A percentile compares a stretch with the other conserved stretches of the same genome.
Conservation (phyloP, 2,797 vertebrate genomes). For the Urosaurus nigricauda region DNA sequence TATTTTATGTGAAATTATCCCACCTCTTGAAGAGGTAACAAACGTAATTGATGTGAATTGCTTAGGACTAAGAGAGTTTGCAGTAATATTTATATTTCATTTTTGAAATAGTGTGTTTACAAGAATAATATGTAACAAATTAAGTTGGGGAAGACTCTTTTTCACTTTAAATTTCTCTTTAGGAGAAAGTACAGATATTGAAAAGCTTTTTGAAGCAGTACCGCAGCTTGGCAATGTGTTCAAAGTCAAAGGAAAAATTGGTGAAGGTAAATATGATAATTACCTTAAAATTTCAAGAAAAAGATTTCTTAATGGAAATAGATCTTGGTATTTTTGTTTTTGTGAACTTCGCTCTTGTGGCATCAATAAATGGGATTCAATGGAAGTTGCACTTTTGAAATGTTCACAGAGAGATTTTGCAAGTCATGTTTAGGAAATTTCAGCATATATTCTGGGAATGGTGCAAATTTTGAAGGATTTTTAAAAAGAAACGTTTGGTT, state of each 20-base stretch:
- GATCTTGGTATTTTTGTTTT: not conserved
- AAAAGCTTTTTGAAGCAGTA: conserved; percentile 90
- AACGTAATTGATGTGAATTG: not conserved
- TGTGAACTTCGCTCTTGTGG: not conserved
- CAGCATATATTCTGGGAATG: no score
- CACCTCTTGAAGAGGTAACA: not conserved
- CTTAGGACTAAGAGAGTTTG: not conserved
- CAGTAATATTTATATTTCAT: no score
- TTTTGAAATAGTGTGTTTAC: conserved; percentile 16
- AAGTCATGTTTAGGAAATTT: not conserved
- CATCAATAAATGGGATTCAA: not conserved
- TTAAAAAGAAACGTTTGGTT: not conserved
- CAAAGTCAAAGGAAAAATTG: conserved; percentile 92
- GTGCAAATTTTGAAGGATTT: not conserved
- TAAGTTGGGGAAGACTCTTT: conserved; percentile 9
- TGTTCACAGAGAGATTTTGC: not conserved
- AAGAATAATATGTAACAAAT: not conserved
- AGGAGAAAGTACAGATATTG: conserved; percentile 89
- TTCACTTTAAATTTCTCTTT: conserved; percentile 67
- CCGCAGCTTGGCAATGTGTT: conserved; percentile 91
- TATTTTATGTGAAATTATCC: not conserved
- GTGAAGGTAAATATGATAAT: conserved; percentile 87
- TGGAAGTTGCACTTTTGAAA: not conserved
- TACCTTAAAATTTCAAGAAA: not conserved
- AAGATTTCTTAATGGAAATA: not conserved